Conservation (phyloP, 2,888 invertebrate genomes). For the Cheilosia vernalis region DNA sequence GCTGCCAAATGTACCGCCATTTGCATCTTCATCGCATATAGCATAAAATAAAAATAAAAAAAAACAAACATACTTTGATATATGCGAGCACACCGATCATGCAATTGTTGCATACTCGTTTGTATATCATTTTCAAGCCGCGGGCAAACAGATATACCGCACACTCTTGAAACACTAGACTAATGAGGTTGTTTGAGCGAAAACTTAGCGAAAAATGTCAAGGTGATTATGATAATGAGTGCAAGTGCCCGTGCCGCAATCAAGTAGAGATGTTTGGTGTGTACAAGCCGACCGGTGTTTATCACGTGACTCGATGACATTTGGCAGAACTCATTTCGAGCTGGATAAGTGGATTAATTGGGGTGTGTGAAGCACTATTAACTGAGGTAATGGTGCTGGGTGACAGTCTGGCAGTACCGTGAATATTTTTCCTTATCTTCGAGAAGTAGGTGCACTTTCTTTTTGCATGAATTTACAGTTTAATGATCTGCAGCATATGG, state of each 20-base stretch:
- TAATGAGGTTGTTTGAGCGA: constrained; percentile 68
- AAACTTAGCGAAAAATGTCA: constrained; percentile 66
- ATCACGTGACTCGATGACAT: constrained; percentile 63
- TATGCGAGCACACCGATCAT: constrained; percentile 39
- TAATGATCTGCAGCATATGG: no score
- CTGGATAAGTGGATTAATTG: constrained; percentile 61
- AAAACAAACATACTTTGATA: constrained; percentile 15
- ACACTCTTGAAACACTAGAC: constrained; percentile 54
- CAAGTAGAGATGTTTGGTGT: background rate
- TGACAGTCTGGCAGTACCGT: background rate
- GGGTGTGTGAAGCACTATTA: constrained; percentile 55
- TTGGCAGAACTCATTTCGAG: constrained; percentile 37
- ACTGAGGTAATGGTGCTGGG: constrained; percentile 5
- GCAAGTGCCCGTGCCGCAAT: background rate
- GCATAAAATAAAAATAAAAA: background rate
- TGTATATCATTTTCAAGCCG: constrained; percentile 24
- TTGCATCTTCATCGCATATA: constrained; percentile 13
- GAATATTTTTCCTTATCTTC: background rate
- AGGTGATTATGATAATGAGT: constrained; percentile 51
- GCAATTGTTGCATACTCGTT: constrained; percentile 27
- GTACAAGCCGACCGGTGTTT: constrained; percentile 3
- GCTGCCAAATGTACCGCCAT: background rate
- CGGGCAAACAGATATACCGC: constrained; percentile 12
- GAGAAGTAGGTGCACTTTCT: no score
- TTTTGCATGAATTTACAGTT: no score